Evolutionary conservation across 2,888 invertebrate species (phyloP), one percentile per base, ranked within the genome.

Genomic region (Lepidocyrtoides sp.): DNA sequence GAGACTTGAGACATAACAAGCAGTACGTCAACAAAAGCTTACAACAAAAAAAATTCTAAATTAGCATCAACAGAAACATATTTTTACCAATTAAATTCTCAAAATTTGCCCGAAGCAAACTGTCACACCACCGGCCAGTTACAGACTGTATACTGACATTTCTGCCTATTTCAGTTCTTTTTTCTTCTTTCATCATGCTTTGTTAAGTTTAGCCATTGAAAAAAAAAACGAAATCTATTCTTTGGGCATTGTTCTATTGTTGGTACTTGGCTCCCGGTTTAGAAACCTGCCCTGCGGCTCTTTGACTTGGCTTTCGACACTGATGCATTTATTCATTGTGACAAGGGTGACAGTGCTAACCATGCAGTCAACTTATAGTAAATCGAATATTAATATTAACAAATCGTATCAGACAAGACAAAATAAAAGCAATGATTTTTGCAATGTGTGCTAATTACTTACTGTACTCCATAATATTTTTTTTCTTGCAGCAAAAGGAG

Each of bases 201-300:
- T 66, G n/a, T n/a, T n/a, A n/a, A n/a, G n/a, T 60, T 60, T n/a
- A 7, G 60, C n/a, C 60, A 0, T 60, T 60, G 7, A 32, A 32
- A n/a, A 66, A 0, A 66, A 0, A 5, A 8, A 20, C 57, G 3
- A 17, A 17, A 2, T 20, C 57, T 4, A n/a, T 69, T 0, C 17
- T 41, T 20, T 20, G 8, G 1, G 0, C 29, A 26, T 41, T 63
- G 17, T 41, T 41, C 10, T 36, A 7, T 69, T 23, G 4, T 69
- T 51, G 51, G n/a, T 17, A 20, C 51, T n/a, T 14, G 48, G 17
- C 12, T n/a, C 4, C 51, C 7, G 17, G 26, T 51, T n/a, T n/a
- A n/a, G n/a, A n/a, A 77, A 77, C 48, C 77, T 77, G 77, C 77
- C 77, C 77, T 77, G 26, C 48, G 77, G 77, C 77, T 14, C 3